Conservation (phyloP, 2,113 vertebrate genomes). For the Notarius lentiginosus region DNA sequence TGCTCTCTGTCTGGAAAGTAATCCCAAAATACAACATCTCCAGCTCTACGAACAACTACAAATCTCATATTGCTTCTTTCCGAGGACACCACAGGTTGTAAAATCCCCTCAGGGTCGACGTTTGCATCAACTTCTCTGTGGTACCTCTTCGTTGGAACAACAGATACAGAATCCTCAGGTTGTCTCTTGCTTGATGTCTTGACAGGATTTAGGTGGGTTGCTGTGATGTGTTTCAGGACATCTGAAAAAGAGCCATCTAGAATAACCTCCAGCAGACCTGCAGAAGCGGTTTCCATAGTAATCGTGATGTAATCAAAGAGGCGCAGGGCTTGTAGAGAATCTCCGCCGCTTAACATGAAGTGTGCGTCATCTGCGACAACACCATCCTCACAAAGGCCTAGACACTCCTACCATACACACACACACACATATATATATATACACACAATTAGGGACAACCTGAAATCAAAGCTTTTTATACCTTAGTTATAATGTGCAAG, state of each 20-base stretch:
- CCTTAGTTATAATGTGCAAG: neutral
- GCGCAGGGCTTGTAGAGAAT: constrained; percentile 84
- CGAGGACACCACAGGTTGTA: constrained; percentile 62
- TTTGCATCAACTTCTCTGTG: constrained; percentile 26
- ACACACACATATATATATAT: constrained; percentile 5
- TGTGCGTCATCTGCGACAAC: constrained; percentile 70
- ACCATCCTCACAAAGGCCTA: constrained; percentile 71
- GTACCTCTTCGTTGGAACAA: constrained; percentile 45
- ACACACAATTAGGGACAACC: neutral
- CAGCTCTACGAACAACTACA: constrained; percentile 62
- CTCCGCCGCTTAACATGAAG: constrained; percentile 87
- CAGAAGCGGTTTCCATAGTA: constrained; percentile 69
- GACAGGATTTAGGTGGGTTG: constrained; percentile 30
- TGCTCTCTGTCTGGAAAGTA: neutral
- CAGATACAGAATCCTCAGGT: neutral
- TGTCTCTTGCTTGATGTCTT: constrained; percentile 49
- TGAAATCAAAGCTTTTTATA: neutral
- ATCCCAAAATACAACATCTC: constrained; percentile 50
- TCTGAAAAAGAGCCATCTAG: constrained; percentile 79
- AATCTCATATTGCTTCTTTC: constrained; percentile 29
- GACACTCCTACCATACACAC: constrained; percentile 70
- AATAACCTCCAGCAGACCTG: constrained; percentile 83
- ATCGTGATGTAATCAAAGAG: constrained; percentile 79
- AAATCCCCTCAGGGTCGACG: neutral
- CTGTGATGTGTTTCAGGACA: constrained; percentile 71